phyloP scores from a whole-genome alignment of 2,113 vertebrate genomes.

The Ictalurus punctatus region DNA sequence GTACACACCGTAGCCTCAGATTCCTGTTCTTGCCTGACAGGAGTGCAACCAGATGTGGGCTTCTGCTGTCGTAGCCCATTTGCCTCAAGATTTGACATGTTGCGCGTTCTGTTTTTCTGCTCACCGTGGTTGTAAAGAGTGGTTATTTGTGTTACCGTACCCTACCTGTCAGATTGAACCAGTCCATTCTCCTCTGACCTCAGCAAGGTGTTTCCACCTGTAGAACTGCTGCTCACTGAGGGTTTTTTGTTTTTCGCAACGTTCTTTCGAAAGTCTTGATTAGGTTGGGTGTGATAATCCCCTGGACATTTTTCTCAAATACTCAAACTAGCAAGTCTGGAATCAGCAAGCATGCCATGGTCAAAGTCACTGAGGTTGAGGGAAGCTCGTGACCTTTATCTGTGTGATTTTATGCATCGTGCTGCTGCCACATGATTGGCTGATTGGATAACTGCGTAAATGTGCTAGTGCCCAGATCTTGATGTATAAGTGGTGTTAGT shows the following conservation, averaged over 20 bases:
- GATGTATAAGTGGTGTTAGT: neutral
- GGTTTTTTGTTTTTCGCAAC: neutral
- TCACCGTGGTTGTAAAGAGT: neutral
- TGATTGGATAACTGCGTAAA: neutral
- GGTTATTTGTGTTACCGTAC: neutral
- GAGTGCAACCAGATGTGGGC: neutral
- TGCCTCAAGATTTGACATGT: neutral
- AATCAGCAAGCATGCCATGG: neutral
- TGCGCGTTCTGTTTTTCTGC: neutral
- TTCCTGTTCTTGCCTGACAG: neutral
- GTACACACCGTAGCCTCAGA: neutral
- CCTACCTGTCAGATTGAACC: neutral
- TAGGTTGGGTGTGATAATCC: neutral
- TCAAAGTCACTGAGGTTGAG: neutral
- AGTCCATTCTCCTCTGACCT: neutral
- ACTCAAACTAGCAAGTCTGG: neutral
- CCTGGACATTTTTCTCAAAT: neutral
- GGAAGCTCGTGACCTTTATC: neutral
- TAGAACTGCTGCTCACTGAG: neutral
- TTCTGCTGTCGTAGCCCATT: neutral
- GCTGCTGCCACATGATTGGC: neutral
- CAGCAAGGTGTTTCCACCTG: neutral
- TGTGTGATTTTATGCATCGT: neutral
- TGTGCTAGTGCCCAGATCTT: neutral
- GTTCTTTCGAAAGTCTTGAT: neutral